Percentiles rank a stretch among this genome's conserved stretches.
phyloP scores from a whole-genome alignment of 2,797 vertebrate genomes.

The Tauraco hartlaubi region DNA sequence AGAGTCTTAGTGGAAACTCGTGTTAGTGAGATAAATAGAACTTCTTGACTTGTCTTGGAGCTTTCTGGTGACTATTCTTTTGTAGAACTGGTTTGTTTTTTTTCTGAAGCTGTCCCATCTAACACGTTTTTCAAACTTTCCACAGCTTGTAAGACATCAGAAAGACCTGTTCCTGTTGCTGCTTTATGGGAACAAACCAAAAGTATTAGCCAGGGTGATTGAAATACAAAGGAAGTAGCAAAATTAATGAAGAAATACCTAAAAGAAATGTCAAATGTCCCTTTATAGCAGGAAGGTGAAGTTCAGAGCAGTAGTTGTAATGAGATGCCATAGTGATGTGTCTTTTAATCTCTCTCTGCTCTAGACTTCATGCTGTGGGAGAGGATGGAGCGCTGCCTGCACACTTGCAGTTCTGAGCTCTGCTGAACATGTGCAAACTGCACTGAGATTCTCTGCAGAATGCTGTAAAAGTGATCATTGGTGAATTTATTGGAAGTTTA shows the following conservation, averaged over 20 bases:
- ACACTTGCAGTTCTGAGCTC: neutral
- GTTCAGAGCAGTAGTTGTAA: neutral
- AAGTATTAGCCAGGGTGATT: neutral
- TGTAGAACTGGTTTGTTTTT: neutral
- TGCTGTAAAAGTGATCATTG: neutral
- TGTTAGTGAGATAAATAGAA: neutral
- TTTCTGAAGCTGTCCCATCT: neutral
- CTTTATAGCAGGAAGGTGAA: neutral
- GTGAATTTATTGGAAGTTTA: neutral
- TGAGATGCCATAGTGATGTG: neutral
- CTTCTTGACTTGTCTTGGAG: neutral
- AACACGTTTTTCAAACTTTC: neutral
- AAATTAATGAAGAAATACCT: neutral
- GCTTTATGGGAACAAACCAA: neutral
- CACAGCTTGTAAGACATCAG: neutral
- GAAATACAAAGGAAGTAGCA: neutral
- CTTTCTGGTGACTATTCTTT: neutral
- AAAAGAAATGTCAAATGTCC: neutral
- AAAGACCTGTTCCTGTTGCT: neutral
- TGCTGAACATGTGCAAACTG: neutral
- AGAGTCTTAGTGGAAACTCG: neutral
- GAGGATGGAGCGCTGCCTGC: neutral
- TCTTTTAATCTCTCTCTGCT: neutral
- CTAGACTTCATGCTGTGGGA: neutral
- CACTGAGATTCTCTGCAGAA: neutral